Evolutionary conservation across 2,113 vertebrate genomes (phyloP).

Genomic region (Leptodactylus fuscus): DNA sequence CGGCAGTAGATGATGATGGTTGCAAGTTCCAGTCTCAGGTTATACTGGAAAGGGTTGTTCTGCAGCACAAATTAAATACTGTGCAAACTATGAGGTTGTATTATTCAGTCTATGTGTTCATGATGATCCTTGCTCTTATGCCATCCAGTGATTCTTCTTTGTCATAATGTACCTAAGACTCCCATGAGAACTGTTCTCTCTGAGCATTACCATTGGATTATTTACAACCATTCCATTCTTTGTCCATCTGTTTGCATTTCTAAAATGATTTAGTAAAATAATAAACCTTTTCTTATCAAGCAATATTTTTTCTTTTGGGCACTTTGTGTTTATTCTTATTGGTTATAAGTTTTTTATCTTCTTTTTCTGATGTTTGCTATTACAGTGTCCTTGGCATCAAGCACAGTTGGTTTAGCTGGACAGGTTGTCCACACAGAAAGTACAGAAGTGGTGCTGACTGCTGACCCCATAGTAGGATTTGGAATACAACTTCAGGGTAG

Average conservation of each 20-base stretch:
- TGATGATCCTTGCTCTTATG: neutral
- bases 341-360: no score
- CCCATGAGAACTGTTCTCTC: no score
- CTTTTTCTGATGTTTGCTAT: conserved; percentile 58
- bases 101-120: neutral
- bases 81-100: neutral
- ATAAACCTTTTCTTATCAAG: no score
- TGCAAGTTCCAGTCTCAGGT: neutral
- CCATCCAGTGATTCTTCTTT: no score
- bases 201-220: no score
- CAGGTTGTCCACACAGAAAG: conserved; percentile 98
- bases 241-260: no score
- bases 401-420: conserved; percentile 93
- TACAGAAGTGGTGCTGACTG: conserved; percentile 89
- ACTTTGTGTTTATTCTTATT: no score
- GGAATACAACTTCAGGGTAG: conserved; percentile 97
- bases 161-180: no score
- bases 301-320: no score
- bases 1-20: neutral
- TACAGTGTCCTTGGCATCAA: conserved; percentile 95
- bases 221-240: no score
- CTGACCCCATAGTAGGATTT: conserved; percentile 92
- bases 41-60: no score
- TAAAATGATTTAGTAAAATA: no score
- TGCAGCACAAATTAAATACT: neutral